phyloP scores from a whole-genome alignment of 2,797 vertebrate species.

The Amphiprion clarkii region DNA sequence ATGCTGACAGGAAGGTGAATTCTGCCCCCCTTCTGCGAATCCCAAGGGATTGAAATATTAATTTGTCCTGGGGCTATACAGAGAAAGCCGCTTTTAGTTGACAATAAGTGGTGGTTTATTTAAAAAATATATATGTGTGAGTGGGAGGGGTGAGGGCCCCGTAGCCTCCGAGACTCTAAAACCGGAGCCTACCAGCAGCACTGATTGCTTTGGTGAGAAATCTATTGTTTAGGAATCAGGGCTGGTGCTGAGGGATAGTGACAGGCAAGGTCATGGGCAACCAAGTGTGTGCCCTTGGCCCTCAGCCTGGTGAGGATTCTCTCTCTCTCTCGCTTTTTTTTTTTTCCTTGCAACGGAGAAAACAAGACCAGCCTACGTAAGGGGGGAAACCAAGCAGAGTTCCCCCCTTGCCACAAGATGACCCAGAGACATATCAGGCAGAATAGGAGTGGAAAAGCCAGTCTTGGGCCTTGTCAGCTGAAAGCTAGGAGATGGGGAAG shows the following conservation, averaged over 20 bases:
- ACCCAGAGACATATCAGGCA: slow-evolving; percentile 83
- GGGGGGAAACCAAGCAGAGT: slow-evolving; percentile 51
- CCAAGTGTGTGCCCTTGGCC: slow-evolving; percentile 82
- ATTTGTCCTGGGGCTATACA: slow-evolving; percentile 92
- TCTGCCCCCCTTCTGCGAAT: slow-evolving; percentile 80
- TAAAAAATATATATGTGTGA: slow-evolving; percentile 79
- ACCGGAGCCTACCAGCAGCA: slow-evolving; percentile 62
- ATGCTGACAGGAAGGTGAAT: slow-evolving; percentile 89
- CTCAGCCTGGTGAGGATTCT: slow-evolving; percentile 68
- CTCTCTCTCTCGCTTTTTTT: slow-evolving; percentile 37
- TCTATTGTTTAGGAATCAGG: slow-evolving; percentile 72
- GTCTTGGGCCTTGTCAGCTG: slow-evolving; percentile 81
- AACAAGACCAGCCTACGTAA: slow-evolving; percentile 63
- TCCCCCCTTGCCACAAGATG: slow-evolving; percentile 67
- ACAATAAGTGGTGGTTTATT: slow-evolving; percentile 93
- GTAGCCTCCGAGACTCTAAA: slow-evolving; percentile 71
- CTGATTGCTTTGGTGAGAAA: slow-evolving; percentile 76
- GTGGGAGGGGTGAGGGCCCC: slow-evolving; percentile 70
- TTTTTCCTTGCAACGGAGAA: slow-evolving; percentile 61
- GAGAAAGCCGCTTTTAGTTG: slow-evolving; percentile 87
- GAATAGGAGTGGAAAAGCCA: slow-evolving; percentile 79
- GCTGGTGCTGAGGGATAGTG: slow-evolving; percentile 81
- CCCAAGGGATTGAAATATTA: slow-evolving; percentile 97
- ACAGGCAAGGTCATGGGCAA: slow-evolving; percentile 84
- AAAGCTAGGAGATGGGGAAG: slow-evolving; percentile 77